Base-by-base conservation (phyloP, 2,797 vertebrate genomes). In the Harpagifer antarcticus region DNA sequence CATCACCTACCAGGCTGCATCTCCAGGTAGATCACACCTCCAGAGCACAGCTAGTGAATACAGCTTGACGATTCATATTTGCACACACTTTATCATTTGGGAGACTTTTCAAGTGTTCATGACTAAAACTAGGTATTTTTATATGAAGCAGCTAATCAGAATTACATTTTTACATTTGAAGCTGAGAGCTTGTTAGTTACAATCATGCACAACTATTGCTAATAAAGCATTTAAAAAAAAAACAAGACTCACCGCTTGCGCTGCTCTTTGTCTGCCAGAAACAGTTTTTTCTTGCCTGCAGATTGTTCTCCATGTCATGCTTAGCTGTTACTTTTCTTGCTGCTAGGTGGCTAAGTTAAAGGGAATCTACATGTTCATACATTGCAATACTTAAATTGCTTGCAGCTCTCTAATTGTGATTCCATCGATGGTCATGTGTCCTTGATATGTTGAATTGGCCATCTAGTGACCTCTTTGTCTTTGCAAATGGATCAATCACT, bases 1-100 rank as follows among this genome's bases (percentile, higher is more conserved):
- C 77, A 98, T 99, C 72, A 90, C 95, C 88, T 99, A 99, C 90
- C 98, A 99, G 89, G 98, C 98, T 55, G 97, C 98, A 20, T 99
- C 98, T 82, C 98, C 98, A 96, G 98, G 98, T 99, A 93, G 19
- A 58, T 76, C 37, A 69, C 74, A 78, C 55, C 37, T 63, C 37
- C 53, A n/a, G 5, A 49, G 56, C 64, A 55, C 59, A 71, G 37
- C 12, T 20, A 40, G 54, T 65, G 14, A 37, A 5, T 45, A 45
- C 43, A 27, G 13, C 40, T 23, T 42, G 23, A 53, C 10, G 4
- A 20, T 71, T 3, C 4, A 0, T 56, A 14, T 66, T 19, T 47
- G 20, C 40, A 15, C 2, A 57, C 0, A 0, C 23, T 13, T 15
- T 5, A 17, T 48, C 9, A 76, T 58, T 31, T 59, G 9, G 23